A percentile compares a stretch with the other conserved stretches of the same genome.
Conservation (phyloP, 2,113 vertebrate species). For the Nesogale talazaci region DNA sequence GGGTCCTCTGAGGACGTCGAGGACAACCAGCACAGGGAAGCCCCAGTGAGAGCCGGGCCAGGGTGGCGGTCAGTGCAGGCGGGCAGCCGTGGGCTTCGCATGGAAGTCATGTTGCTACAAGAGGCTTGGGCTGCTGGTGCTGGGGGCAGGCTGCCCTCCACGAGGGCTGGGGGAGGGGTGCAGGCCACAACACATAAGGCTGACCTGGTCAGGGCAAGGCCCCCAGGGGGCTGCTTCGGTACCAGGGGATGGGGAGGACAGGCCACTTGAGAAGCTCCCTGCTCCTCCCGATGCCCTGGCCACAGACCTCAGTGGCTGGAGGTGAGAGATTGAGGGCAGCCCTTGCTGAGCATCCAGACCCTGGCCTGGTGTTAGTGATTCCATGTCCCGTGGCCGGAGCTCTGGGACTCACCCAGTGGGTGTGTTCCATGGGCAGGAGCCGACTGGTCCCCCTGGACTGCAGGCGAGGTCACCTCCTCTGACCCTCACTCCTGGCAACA, state of each 20-base stretch:
- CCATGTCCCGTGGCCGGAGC: neutral
- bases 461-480: neutral
- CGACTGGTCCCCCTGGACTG: neutral
- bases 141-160: neutral
- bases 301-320: no score
- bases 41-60: neutral
- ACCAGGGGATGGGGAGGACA: no score
- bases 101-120: neutral
- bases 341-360: no score
- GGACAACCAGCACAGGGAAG: neutral
- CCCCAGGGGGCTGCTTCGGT: neutral
- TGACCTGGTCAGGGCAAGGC: neutral
- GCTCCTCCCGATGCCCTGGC: no score
- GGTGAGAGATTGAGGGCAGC: no score
- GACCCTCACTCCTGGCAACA: neutral
- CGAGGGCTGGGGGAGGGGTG: neutral
- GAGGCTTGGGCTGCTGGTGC: no score
- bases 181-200: accelerated
- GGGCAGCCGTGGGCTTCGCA: neutral
- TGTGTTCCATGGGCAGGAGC: no score
- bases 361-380: neutral
- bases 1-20: neutral
- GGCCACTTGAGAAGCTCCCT: no score
- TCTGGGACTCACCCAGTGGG: neutral
- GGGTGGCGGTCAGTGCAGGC: accelerated